Evolutionary conservation across 2,113 vertebrate genomes (phyloP).

Genomic region (Acanthisitta chloris): DNA sequence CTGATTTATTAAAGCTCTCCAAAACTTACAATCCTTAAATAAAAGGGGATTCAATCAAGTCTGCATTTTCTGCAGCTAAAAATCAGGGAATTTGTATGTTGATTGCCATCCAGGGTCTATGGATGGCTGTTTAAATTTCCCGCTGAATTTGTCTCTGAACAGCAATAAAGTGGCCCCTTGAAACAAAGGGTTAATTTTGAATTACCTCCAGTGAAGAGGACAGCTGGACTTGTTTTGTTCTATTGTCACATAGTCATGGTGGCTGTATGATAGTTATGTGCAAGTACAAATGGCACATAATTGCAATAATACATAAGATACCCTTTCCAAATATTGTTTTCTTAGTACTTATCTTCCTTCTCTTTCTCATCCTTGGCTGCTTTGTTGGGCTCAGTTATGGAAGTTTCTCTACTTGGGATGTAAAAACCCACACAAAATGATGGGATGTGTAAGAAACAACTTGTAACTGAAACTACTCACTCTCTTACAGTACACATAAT

Average conservation of each 20-base stretch:
- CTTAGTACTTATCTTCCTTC: neutral
- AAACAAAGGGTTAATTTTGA: neutral
- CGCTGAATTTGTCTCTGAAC: no score
- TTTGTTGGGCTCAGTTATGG: neutral
- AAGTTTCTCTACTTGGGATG: neutral
- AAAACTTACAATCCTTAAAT: neutral
- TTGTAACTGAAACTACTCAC: neutral
- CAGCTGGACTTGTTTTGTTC: neutral
- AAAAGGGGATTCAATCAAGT: neutral
- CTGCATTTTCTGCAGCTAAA: neutral
- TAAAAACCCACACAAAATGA: neutral
- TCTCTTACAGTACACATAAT: neutral
- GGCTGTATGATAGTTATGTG: accelerated
- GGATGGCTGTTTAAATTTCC: neutral
- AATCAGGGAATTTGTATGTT: neutral
- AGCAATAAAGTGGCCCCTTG: neutral
- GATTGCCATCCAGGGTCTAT: neutral
- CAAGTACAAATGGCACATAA: neutral
- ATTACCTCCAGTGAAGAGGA: neutral
- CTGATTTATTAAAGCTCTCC: neutral
- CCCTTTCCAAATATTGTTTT: neutral
- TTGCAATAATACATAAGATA: neutral
- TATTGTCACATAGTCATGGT: neutral
- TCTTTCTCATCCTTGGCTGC: neutral
- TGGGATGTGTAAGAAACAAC: neutral